These are phyloP conservation scores for Bergia sp. DNA, from an alignment of 92 coral and sea anemone species.

Conservation along the genomic window DNA sequence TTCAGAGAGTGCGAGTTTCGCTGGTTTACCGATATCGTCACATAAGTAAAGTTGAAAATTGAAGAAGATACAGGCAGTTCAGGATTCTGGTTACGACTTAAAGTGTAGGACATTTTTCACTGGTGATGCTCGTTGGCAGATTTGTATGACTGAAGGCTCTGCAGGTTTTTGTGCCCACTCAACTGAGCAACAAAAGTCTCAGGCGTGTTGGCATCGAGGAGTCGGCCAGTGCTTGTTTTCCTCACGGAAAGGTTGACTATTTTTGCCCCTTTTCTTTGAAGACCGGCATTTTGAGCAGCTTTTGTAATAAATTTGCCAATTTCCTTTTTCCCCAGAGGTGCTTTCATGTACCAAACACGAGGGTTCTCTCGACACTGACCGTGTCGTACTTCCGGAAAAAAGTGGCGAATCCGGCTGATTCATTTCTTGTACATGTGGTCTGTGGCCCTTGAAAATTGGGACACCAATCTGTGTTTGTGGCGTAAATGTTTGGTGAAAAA, in stretches of 20 bases:
- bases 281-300: conserved; percentile 56
- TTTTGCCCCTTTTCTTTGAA: conserved; percentile 38
- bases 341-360: conserved; percentile 53
- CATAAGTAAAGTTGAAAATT: too few relatives aligned
- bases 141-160: conserved; percentile 52
- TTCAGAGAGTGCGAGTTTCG: too few relatives aligned
- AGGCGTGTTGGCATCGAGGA: conserved; percentile 49
- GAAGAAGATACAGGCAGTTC: too few relatives aligned
- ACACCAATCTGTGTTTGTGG: conserved; percentile 62
- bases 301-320: conserved; percentile 55
- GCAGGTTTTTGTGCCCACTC: conserved; percentile 51
- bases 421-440: conserved; percentile 71
- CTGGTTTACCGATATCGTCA: too few relatives aligned
- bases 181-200: conserved; percentile 51
- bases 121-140: conserved; percentile 49
- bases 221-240: conserved; percentile 52
- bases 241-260: conserved; percentile 52
- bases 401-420: conserved; percentile 62
- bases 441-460: conserved; percentile 48
- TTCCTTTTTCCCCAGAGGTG: conserved; percentile 60
- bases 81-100: neutral
- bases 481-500: conserved; percentile 53
- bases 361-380: neutral
- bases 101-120: conserved; percentile 46
- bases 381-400: conserved; percentile 59